Evolutionary conservation across 1,140 invertebrate species (phyloP), one percentile per base, ranked within the genome.

Genomic region (Cepaea nemoralis): DNA sequence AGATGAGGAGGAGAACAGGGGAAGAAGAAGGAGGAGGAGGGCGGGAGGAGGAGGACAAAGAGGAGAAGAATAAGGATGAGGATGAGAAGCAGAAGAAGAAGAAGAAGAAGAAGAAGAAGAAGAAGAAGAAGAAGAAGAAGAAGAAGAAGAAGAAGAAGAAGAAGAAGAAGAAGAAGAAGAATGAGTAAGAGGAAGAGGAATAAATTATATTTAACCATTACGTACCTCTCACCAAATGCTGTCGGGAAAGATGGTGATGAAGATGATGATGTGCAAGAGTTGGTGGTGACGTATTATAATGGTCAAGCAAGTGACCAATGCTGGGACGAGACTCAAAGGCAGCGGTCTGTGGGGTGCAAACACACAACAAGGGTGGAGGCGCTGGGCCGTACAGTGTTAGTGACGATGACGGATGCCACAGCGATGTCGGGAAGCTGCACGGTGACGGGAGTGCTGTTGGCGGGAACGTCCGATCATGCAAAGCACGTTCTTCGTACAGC

Each of bases 191-290:
- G n/a, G n/a, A n/a, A n/a, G n/a, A n/a, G n/a, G n/a, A n/a, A n/a
- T n/a, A n/a, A n/a, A n/a, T n/a, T n/a, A n/a, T n/a, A n/a, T n/a
- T 45, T 19, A 55, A 22, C 3, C 3, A 63, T 5, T 31, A 63
- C 59, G 12, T 63, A 63, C 59, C 59, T 63, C 59, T 27, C 19
- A 63, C 27, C 6, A 31, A 63, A 63, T 31, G 59, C 27, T 63
- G 59, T 63, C 59, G 59, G 59, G 27, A 27, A 2, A 63, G 59
- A 63, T 63, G 59, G 33, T 63, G 59, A 31, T 63, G 59, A 63
- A 63, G 59, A 63, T 63, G 59, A 19, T 31, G n/a, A 16, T 63
- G 59, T 6, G 59, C n/a, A 10, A 63, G 27, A 63, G 6, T 31
- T 10, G 16, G 16, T 19, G 59, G 16, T 31, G 59, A 63, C 27